phyloP scores from a whole-genome alignment of 2,888 invertebrate genomes.

The Chamaedrilus cognettii region DNA sequence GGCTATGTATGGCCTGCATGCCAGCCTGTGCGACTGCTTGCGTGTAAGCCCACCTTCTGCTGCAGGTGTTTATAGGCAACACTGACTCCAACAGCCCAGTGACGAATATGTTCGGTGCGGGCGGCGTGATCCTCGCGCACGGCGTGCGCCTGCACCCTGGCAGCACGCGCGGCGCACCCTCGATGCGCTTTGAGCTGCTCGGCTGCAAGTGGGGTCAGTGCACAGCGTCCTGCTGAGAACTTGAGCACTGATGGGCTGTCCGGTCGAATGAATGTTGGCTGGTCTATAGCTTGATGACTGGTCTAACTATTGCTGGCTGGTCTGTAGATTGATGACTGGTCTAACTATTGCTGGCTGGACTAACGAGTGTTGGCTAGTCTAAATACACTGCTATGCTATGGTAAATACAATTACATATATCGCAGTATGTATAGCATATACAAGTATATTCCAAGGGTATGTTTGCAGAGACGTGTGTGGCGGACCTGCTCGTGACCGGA shows the following conservation, averaged over 20 bases:
- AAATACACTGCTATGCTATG: too few species aligned
- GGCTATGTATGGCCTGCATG: too few species aligned
- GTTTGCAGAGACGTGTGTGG: not conserved
- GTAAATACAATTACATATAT: too few species aligned
- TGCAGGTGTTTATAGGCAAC: conserved; percentile 9
- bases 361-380: too few species aligned
- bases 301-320: too few species aligned
- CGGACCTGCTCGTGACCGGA: conserved; percentile 10
- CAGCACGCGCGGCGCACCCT: conserved; percentile 2
- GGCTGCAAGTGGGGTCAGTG: conserved; percentile 12
- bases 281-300: too few species aligned
- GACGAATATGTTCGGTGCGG: conserved; percentile 5
- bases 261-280: too few species aligned
- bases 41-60: too few species aligned
- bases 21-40: too few species aligned
- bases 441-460: not conserved
- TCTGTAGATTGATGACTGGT: too few species aligned
- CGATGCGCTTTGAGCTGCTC: conserved; percentile 13
- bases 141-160: conserved; percentile 8
- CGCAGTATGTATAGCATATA: not conserved
- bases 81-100: not conserved
- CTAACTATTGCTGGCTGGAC: too few species aligned
- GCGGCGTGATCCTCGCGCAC: conserved; percentile 3
- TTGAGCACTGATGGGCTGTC: not conserved
- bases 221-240: not conserved